These are phyloP conservation scores for Buteo buteo DNA, from an alignment of 2,113 vertebrate species.

Conservation along the genomic window DNA sequence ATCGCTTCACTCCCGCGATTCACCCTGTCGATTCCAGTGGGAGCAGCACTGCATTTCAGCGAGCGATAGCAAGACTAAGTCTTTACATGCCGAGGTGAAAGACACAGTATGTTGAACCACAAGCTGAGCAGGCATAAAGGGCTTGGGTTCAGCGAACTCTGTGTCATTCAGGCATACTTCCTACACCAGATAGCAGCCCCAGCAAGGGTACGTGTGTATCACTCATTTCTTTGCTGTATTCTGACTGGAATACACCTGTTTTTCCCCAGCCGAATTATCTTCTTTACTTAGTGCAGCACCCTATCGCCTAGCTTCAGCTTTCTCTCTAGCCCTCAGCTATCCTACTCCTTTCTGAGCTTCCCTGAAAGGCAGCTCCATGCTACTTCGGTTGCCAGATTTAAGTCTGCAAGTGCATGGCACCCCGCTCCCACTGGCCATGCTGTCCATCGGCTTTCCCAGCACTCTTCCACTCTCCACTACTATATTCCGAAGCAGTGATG, in stretches of 20 bases:
- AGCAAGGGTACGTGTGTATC: rapidly evolving
- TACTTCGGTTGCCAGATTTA: rapidly evolving
- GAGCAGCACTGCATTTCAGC: background rate
- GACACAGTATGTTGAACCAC: background rate
- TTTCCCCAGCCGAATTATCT: background rate
- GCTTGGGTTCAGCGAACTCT: background rate
- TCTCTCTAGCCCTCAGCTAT: background rate
- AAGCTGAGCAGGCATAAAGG: background rate
- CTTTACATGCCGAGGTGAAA: background rate
- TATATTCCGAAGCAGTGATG: background rate
- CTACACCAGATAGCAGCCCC: background rate
- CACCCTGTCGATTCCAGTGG: background rate
- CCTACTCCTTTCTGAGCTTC: background rate
- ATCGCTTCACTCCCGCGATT: rapidly evolving
- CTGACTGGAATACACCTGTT: background rate
- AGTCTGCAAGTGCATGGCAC: background rate
- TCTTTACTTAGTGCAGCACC: background rate
- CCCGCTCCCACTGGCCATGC: rapidly evolving
- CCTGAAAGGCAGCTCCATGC: background rate
- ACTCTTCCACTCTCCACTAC: background rate
- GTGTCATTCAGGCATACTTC: background rate
- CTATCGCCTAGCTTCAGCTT: background rate
- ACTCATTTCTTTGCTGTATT: background rate
- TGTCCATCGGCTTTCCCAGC: background rate
- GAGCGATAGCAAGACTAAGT: background rate